Percentiles rank a stretch among this genome's conserved stretches.
Evolutionary conservation across 2,113 vertebrate species (phyloP).

Genomic region (Suncus etruscus): DNA sequence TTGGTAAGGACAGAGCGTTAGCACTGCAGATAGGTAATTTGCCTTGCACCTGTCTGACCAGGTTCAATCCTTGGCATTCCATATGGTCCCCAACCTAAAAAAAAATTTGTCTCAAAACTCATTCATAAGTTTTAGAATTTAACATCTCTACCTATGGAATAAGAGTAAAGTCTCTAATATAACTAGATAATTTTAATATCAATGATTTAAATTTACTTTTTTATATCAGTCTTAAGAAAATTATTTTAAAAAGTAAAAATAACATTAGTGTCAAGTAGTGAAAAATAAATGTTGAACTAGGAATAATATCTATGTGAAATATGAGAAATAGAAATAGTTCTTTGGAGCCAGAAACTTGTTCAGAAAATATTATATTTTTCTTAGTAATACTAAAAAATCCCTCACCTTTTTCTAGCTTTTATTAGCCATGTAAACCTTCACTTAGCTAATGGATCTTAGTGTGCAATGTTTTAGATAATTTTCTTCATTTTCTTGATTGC

Average conservation of each 20-base stretch:
- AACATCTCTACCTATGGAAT: conserved; percentile 9
- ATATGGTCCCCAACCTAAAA: background rate
- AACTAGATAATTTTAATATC: background rate
- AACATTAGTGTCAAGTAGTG: background rate
- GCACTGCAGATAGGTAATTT: too few species aligned
- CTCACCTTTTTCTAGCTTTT: background rate
- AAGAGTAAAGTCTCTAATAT: background rate
- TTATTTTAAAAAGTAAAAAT: background rate
- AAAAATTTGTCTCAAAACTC: conserved; percentile 10
- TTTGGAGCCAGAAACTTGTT: background rate
- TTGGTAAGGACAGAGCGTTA: background rate
- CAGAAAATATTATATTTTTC: background rate
- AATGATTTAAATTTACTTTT: background rate
- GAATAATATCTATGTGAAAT: background rate
- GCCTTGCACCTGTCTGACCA: too few species aligned
- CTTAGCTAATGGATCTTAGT: background rate
- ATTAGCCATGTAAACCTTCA: background rate
- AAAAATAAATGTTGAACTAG: background rate
- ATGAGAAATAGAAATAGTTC: background rate
- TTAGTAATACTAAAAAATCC: background rate
- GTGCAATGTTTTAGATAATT: background rate
- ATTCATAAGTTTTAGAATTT: conserved; percentile 55
- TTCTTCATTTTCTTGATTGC: background rate
- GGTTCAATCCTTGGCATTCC: too few species aligned
- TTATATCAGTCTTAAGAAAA: conserved; percentile 7